Evolutionary conservation across 2,888 invertebrate species (phyloP).

Genomic region (Ceraclea dissimilis): DNA sequence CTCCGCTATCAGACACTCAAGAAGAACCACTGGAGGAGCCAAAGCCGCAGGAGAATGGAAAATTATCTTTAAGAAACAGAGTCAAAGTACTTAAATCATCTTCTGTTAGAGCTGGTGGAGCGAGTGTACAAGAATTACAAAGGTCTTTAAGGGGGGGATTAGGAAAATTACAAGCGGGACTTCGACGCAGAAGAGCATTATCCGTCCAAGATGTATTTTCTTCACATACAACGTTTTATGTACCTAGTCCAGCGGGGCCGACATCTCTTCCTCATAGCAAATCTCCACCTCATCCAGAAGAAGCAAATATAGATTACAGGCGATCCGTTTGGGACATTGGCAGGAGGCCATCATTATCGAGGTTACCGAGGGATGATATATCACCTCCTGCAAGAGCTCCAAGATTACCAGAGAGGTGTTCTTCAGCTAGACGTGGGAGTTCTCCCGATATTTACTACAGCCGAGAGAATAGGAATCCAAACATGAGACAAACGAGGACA

Average conservation of each 20-base stretch:
- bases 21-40: conserved; percentile 34
- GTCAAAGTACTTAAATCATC: conserved; percentile 48
- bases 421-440: conserved; percentile 23
- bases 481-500: conserved; percentile 16
- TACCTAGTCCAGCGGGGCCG: conserved; percentile 51
- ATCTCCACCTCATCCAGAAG: conserved; percentile 26
- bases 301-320: conserved; percentile 24
- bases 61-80: conserved; percentile 44
- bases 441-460: conserved; percentile 23
- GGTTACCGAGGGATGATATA: conserved; percentile 15
- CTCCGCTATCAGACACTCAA: conserved; percentile 20
- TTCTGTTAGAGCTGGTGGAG: conserved; percentile 37
- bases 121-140: conserved; percentile 58
- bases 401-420: conserved; percentile 18
- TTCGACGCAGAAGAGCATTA: conserved; percentile 56
- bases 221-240: conserved; percentile 60
- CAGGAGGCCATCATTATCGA: conserved; percentile 12
- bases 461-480: conserved; percentile 21
- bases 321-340: conserved; percentile 25
- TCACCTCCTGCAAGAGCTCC: conserved; percentile 21
- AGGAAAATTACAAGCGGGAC: conserved; percentile 61
- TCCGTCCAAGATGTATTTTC: conserved; percentile 64
- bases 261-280: conserved; percentile 27
- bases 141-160: conserved; percentile 53
- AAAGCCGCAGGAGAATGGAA: conserved; percentile 45